A percentile compares a stretch with the other conserved stretches of the same genome.
Evolutionary conservation across 2,113 vertebrate species (phyloP).

Genomic region (Chrysemys picta): DNA sequence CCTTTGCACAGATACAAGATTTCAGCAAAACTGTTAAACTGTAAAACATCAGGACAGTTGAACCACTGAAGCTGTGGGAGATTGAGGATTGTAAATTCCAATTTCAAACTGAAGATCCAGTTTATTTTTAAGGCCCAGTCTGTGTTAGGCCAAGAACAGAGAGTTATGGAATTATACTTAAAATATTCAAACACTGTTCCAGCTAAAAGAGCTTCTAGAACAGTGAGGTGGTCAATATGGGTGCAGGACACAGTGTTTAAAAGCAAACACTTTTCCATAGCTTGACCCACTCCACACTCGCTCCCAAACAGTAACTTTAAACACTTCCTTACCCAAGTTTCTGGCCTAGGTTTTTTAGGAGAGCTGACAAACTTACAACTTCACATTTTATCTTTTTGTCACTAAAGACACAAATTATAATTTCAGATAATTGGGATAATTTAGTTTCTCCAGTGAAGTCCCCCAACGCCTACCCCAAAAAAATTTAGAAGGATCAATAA

Average conservation of each 20-base stretch:
- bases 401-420: background rate
- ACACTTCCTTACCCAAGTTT: background rate
- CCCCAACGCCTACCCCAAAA: background rate
- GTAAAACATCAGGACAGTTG: background rate
- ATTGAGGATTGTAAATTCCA: background rate
- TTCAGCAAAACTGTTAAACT: background rate
- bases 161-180: background rate
- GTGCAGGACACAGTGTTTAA: background rate
- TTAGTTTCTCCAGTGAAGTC: background rate
- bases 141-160: background rate
- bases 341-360: constrained; percentile 5
- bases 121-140: constrained; percentile 23
- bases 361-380: background rate
- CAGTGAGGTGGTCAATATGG: background rate
- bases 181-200: constrained; percentile 9
- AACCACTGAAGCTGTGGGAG: background rate
- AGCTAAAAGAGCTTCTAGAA: background rate
- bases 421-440: background rate
- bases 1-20: constrained; percentile 12
- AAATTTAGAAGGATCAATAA: background rate
- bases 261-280: background rate
- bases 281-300: constrained; percentile 6
- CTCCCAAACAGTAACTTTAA: background rate
- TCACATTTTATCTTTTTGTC: background rate
- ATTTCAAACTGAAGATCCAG: background rate